Base-by-base conservation (phyloP, 2,888 invertebrate genomes). In the Andrena haemorrhoa region DNA sequence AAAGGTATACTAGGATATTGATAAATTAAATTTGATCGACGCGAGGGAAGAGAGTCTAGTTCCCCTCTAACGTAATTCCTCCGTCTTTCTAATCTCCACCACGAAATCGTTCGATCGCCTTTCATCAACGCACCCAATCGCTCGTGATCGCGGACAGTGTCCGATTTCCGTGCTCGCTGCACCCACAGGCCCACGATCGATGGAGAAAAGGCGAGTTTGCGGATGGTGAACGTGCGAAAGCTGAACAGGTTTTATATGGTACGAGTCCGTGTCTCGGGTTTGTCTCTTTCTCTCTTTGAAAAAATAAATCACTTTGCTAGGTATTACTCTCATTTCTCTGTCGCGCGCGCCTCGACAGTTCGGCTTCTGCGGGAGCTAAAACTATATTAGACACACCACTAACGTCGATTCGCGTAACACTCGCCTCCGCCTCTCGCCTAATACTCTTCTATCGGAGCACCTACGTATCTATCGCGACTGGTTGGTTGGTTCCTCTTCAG, bases 171-270 rank as follows among this genome's bases (percentile, higher is more conserved):
- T 31, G 60, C 26, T 29, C 70, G 69, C 53, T 26, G 58, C 56
- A 51, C 58, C 77, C 78, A 70, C 60, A 41, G 47, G 31, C 35
- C 68, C 61, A n/a, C 47, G 71, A 26, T 31, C 64, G 66, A 68
- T 29, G 51, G 82, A 56, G 64, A 77, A 74, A 70, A 83, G 65
- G 82, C 82, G 56, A 63, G 71, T 70, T 69, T 53, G 65, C 82
- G 51, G 65, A 65, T 76, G 60, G 60, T 63, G 82, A 83, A 83
- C 65, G 82, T 73, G 77, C 82, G 82, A 83, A 83, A 82, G 83
- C 77, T 77, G 83, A 78, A 78, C 83, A 75, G 83, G 83, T 83
- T 78, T 68, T 69, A 58, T 23, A n/a, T 47, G 65, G 61, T 60
- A 71, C 77, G 66, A 77, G 74, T 74, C 71, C 63, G 63, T 56